phyloP scores from a whole-genome alignment of 2,113 vertebrate species.

The Phocoena sinus region DNA sequence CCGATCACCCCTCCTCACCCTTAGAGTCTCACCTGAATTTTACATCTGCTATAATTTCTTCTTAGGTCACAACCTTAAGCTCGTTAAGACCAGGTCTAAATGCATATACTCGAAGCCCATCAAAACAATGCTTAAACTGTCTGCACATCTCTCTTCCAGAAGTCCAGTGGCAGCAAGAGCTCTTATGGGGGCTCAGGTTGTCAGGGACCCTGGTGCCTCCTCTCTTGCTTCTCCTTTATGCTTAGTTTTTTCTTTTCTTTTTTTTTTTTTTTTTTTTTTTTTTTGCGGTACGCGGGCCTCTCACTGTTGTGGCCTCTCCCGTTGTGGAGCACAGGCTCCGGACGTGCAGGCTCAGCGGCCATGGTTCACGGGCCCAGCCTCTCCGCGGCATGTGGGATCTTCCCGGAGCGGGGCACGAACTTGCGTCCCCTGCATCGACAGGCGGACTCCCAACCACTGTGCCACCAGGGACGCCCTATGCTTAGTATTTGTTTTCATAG shows the following conservation, averaged over 20 bases:
- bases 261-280: too few species aligned
- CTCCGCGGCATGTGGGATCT: too few species aligned
- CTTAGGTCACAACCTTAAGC: background rate
- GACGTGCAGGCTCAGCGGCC: too few species aligned
- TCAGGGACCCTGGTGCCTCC: background rate
- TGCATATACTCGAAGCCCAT: background rate
- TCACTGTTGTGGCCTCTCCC: too few species aligned
- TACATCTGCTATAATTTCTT: background rate
- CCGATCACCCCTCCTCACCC: background rate
- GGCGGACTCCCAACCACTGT: too few species aligned
- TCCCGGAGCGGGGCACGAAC: fast-evolving
- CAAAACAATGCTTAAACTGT: background rate
- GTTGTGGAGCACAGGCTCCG: too few species aligned
- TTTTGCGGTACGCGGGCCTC: too few species aligned
- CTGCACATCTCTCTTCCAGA: background rate
- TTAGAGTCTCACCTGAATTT: background rate
- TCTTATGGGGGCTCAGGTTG: background rate
- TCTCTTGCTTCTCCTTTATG: background rate
- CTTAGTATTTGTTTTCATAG: background rate
- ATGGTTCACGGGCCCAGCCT: too few species aligned
- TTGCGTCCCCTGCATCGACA: fast-evolving
- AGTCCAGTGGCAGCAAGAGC: background rate
- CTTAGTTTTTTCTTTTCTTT: background rate
- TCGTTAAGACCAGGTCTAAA: background rate
- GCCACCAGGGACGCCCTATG: background rate